Evolutionary conservation across 2,888 invertebrate species (phyloP), one percentile per base, ranked within the genome.

Genomic region (Protodeltote pygarga): DNA sequence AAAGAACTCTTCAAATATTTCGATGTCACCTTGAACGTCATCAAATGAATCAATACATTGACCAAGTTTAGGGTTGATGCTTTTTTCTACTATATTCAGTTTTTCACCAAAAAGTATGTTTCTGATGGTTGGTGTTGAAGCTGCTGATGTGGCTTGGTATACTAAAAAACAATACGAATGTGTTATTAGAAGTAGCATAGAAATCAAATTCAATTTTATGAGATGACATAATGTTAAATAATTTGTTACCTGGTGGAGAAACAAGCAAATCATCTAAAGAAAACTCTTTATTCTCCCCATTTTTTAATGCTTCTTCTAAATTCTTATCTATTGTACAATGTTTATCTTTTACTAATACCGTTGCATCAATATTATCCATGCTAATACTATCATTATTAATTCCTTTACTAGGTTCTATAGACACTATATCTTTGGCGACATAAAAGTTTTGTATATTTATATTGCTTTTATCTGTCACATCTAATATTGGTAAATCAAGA

Each of bases 81-180:
- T 62, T 9, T 20, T 58, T 33, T 20, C 32, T 11, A 28, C 46
- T 19, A 62, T 37, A n/a, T 78, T 73, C 1, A 73, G 33, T 60
- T 74, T 76, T 5, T 71, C 73, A 3, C 87, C 89, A 59, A 88
- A 89, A 6, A 90, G 54, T 64, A 90, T 84, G n/a, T 84, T 83
- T 17, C 72, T 76, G 51, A 90, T 87, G 3, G 81, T 73, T 2
- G 90, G 89, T 1, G 90, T 89, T 0, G 84, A 78, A 1, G 78
- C 75, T 11, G 67, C 77, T 20, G 81, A 77, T 11, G 55, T 42
- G 8, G 52, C 59, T 27, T 62, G 49, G 19, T 61, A 55, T 8
- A 41, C 61, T 69, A 16, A 9, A 25, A 38, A 42, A 35, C 8
- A 19, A 14, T 24, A 24, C 1, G 5, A 17, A 17, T 23, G 16